phyloP scores from a whole-genome alignment of 2,888 invertebrate genomes.

The Lasioglossum morio region DNA sequence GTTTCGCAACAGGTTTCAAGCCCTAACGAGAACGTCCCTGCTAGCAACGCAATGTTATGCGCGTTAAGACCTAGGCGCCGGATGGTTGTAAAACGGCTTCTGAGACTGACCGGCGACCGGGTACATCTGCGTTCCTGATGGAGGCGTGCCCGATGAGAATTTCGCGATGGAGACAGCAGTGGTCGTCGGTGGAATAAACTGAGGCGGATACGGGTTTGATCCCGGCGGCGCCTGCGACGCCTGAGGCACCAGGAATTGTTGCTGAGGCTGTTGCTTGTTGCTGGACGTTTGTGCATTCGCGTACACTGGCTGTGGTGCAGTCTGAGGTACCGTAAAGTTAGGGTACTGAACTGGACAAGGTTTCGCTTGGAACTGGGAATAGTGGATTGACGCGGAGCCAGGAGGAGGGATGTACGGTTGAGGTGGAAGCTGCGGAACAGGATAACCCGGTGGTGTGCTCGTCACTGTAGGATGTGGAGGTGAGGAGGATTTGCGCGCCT shows the following conservation, averaged over 20 bases:
- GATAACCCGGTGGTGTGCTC: constrained; percentile 65
- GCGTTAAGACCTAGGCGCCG: constrained; percentile 80
- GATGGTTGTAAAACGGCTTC: constrained; percentile 77
- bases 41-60: constrained; percentile 70
- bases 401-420: constrained; percentile 83
- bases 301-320: constrained; percentile 59
- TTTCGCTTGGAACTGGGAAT: constrained; percentile 78
- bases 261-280: constrained; percentile 42
- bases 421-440: constrained; percentile 79
- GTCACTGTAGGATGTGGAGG: constrained; percentile 67
- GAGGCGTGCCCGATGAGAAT: constrained; percentile 68
- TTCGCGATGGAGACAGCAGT: constrained; percentile 71
- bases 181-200: constrained; percentile 75
- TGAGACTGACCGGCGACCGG: constrained; percentile 66
- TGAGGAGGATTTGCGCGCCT: constrained; percentile 75
- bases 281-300: constrained; percentile 38
- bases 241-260: constrained; percentile 63
- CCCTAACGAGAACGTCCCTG: constrained; percentile 58
- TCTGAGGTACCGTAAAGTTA: constrained; percentile 69
- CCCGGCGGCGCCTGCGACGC: constrained; percentile 82
- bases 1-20: background rate
- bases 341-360: constrained; percentile 75
- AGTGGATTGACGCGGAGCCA: constrained; percentile 79
- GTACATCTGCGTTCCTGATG: constrained; percentile 62
- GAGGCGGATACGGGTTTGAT: constrained; percentile 83